Percentiles rank a stretch among this genome's conserved stretches.
Conservation (phyloP, 37 sponge, comb jelly and placozoan genomes). For the Petrosia ficiformis region DNA sequence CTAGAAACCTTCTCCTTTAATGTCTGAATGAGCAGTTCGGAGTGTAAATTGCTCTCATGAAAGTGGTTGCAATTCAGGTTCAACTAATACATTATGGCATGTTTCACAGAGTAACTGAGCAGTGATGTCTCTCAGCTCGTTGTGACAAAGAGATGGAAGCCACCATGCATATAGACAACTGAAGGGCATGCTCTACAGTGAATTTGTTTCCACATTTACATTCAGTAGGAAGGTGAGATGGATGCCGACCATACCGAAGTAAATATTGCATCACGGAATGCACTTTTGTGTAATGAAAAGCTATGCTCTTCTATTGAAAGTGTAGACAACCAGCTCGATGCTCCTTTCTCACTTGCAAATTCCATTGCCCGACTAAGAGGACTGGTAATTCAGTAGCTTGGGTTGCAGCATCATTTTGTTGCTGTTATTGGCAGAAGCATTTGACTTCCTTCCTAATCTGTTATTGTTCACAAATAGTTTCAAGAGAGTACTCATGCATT, state of each 20-base stretch:
- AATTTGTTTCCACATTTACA: conserved; percentile 6
- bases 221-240: background rate
- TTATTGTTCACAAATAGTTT: background rate
- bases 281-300: background rate
- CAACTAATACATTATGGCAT: too few relatives aligned
- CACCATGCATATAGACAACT: too few relatives aligned
- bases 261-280: background rate
- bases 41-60: too few relatives aligned
- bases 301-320: conserved; percentile 2
- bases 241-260: conserved; percentile 4
- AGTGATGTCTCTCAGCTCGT: too few relatives aligned
- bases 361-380: background rate
- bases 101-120: too few relatives aligned
- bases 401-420: background rate
- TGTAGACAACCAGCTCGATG: conserved; percentile 5
- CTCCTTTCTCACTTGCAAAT: too few relatives aligned
- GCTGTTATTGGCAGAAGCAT: background rate
- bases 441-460: background rate
- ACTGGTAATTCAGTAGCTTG: background rate
- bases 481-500: too few relatives aligned
- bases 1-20: too few relatives aligned
- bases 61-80: too few relatives aligned
- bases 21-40: too few relatives aligned
- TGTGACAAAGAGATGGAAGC: too few relatives aligned
- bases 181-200: too few relatives aligned